Evolutionary conservation across 2,113 vertebrate species (phyloP).

Genomic region (Micronycteris hirsuta): DNA sequence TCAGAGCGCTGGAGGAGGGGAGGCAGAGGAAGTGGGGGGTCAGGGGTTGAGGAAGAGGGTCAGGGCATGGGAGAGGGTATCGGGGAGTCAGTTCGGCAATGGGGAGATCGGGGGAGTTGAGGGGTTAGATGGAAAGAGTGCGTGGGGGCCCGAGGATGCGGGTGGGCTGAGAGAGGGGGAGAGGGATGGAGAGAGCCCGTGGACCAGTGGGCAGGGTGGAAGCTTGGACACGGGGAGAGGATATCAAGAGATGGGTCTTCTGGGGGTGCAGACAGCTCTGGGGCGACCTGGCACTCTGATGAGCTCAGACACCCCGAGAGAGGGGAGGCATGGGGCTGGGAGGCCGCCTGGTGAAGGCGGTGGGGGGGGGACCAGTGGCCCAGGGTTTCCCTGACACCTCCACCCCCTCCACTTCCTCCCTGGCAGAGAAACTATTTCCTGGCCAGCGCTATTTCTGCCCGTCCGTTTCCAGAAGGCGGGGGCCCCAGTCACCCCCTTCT

Average conservation of each 20-base stretch:
- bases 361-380: slow-evolving; percentile 42
- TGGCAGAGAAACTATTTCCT: slow-evolving; percentile 73
- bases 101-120: not conserved
- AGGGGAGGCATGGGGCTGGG: not conserved
- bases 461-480: slow-evolving; percentile 77
- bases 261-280: not conserved
- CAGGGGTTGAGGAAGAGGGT: not conserved
- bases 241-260: not conserved
- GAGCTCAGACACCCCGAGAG: not conserved
- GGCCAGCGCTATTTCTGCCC: slow-evolving; percentile 76
- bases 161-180: not conserved
- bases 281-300: not conserved
- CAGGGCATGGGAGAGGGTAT: not conserved
- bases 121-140: not conserved
- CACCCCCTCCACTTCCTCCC: slow-evolving; percentile 69
- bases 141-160: not conserved
- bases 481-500: slow-evolving; percentile 59
- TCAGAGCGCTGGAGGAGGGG: too few relatives aligned
- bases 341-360: not conserved
- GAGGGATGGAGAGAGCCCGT: not conserved
- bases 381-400: slow-evolving; percentile 70
- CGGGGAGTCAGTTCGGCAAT: not conserved
- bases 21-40: not conserved
- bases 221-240: not conserved
- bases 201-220: too few relatives aligned